Percentiles rank a stretch among this genome's conserved stretches.
Conservation (phyloP, 2,797 vertebrate species). For the Pseudochirops cupreus region DNA sequence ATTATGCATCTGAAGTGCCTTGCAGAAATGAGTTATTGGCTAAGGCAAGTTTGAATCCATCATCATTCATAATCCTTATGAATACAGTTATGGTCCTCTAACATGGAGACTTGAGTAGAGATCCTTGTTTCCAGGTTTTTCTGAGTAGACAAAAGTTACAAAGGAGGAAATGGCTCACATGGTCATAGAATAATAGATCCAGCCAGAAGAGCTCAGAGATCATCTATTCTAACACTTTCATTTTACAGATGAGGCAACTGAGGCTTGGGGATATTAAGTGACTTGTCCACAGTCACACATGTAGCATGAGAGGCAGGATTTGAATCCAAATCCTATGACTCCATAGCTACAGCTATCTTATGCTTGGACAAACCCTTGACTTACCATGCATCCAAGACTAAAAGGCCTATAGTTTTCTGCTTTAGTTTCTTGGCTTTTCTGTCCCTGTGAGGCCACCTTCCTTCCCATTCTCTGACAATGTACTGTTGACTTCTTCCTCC, state of each 20-base stretch:
- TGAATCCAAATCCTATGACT: background rate
- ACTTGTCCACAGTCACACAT: background rate
- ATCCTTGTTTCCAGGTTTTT: background rate
- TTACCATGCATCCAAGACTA: background rate
- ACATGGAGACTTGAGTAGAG: background rate
- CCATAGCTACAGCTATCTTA: background rate
- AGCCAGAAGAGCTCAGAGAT: background rate
- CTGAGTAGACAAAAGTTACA: background rate
- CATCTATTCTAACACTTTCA: background rate
- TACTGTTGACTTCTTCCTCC: background rate
- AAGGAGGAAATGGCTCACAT: background rate
- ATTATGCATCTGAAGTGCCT: background rate
- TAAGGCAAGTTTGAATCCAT: background rate
- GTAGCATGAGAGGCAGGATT: background rate
- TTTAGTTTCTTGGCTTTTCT: background rate
- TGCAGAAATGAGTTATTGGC: background rate
- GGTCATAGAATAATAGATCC: background rate
- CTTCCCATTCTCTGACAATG: background rate
- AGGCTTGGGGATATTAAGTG: background rate
- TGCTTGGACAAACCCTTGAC: background rate
- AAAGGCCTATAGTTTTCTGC: background rate
- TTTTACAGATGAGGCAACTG: background rate
- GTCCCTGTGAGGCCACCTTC: background rate
- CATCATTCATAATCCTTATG: background rate
- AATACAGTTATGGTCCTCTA: background rate